phyloP scores from a whole-genome alignment of 1,140 invertebrate genomes.

The Drosophila eugracilis region DNA sequence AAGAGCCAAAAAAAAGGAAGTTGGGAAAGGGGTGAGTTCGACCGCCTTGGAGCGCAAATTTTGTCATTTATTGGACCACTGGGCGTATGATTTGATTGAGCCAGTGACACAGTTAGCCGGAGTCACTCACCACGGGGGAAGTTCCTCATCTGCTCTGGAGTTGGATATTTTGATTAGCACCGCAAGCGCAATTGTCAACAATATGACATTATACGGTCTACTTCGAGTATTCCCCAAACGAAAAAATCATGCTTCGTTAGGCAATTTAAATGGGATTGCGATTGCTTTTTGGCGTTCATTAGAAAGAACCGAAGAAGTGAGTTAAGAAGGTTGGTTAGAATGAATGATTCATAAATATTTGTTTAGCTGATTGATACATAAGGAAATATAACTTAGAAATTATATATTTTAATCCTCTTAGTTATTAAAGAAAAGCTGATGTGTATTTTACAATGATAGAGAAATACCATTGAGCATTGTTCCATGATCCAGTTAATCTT shows the following conservation, averaged over 20 bases:
- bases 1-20: background rate
- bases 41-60: constrained; percentile 47
- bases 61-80: constrained; percentile 83
- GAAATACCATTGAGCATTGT: too few relatives aligned
- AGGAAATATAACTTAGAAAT: background rate
- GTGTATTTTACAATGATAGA: too few relatives aligned
- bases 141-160: constrained; percentile 33
- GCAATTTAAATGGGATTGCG: constrained; percentile 66
- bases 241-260: constrained; percentile 72
- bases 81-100: constrained; percentile 79
- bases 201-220: constrained; percentile 47
- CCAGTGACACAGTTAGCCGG: constrained; percentile 72
- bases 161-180: constrained; percentile 82
- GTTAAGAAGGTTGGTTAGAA: background rate
- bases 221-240: constrained; percentile 14
- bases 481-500: too few relatives aligned
- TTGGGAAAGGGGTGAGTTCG: constrained; percentile 10
- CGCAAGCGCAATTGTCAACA: constrained; percentile 61
- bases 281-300: constrained; percentile 56
- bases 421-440: too few relatives aligned
- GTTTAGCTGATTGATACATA: constrained; percentile 7
- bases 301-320: background rate
- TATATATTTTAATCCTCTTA: too few relatives aligned
- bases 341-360: background rate
- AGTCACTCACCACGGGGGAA: constrained; percentile 12